Conservation (phyloP, 2,888 invertebrate genomes). For the Diachrysia chrysitis region DNA sequence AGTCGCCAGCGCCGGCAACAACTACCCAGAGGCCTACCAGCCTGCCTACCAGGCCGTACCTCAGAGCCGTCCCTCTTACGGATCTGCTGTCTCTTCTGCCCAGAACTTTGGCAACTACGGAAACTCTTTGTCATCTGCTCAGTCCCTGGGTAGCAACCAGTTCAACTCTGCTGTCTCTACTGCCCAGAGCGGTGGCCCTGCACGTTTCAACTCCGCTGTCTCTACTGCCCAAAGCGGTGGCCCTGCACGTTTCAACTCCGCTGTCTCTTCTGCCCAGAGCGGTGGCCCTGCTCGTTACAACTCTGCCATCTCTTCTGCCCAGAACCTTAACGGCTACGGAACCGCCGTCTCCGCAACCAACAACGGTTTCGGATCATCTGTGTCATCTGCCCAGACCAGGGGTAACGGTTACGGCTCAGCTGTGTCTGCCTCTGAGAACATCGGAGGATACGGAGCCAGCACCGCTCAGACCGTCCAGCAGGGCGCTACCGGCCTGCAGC, state of each 20-base stretch:
- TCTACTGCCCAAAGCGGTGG: slow-evolving; percentile 64
- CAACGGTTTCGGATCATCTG: slow-evolving; percentile 60
- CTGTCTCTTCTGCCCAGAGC: slow-evolving; percentile 60
- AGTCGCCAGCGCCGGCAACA: slow-evolving; percentile 69
- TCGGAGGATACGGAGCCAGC: slow-evolving; percentile 70
- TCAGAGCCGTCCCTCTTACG: slow-evolving; percentile 57
- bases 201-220: slow-evolving; percentile 41
- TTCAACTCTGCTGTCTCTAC: slow-evolving; percentile 72
- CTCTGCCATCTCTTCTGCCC: slow-evolving; percentile 55
- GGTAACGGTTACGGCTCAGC: slow-evolving; percentile 65
- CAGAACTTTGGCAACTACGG: slow-evolving; percentile 73
- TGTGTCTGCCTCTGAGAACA: slow-evolving; percentile 74
- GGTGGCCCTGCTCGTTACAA: slow-evolving; percentile 49
- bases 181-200: slow-evolving; percentile 63
- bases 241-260: slow-evolving; percentile 35
- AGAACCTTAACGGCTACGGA: slow-evolving; percentile 56
- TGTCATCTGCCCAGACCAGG: slow-evolving; percentile 70
- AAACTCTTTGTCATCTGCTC: slow-evolving; percentile 68
- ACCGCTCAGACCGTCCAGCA: slow-evolving; percentile 76
- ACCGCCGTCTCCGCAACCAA: slow-evolving; percentile 63
- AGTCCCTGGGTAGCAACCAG: slow-evolving; percentile 64
- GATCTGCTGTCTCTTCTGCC: slow-evolving; percentile 68
- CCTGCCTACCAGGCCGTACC: slow-evolving; percentile 58
- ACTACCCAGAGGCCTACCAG: slow-evolving; percentile 52
- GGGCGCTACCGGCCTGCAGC: slow-evolving; percentile 63